Percentiles rank a stretch among this genome's conserved stretches.
Conservation (phyloP, 1,140 invertebrate genomes). For the Ceratosolen fusciceps region DNA sequence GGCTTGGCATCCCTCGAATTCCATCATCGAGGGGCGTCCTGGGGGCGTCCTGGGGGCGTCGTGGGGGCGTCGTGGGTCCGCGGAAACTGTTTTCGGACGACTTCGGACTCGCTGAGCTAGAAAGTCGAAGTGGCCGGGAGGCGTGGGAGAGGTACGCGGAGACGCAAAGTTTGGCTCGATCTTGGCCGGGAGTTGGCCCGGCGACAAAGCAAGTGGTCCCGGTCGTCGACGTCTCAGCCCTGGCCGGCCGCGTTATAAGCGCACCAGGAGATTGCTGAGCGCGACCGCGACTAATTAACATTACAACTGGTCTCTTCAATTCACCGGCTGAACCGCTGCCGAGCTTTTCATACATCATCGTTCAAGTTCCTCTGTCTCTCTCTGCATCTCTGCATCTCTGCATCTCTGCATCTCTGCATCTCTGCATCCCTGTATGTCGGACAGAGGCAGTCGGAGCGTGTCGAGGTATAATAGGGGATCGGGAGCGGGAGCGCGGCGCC, state of each 20-base stretch:
- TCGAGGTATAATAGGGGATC: no score
- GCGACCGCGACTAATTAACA: conserved; percentile 69
- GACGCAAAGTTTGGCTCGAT: neutral
- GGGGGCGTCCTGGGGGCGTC: no score
- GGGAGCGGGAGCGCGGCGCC: no score
- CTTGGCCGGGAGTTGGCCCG: neutral
- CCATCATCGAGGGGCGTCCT: neutral
- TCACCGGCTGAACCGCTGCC: no score
- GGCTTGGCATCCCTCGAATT: neutral
- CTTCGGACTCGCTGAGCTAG: neutral
- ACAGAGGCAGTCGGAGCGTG: neutral
- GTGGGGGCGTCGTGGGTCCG: no score
- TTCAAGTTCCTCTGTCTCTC: conserved; percentile 6
- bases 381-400: conserved; percentile 22
- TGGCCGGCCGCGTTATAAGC: neutral
- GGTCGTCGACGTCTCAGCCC: neutral
- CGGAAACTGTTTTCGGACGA: no score
- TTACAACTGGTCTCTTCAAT: conserved; percentile 61
- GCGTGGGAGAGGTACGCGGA: neutral
- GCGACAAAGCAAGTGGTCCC: neutral
- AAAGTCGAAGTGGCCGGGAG: neutral
- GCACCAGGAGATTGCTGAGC: conserved; percentile 62
- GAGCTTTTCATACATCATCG: no score
- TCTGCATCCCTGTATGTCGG: conserved; percentile 7
- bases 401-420: conserved; percentile 50